These are phyloP conservation scores for Ia io DNA, from an alignment of 2,113 vertebrate species.

Conservation along the genomic window DNA sequence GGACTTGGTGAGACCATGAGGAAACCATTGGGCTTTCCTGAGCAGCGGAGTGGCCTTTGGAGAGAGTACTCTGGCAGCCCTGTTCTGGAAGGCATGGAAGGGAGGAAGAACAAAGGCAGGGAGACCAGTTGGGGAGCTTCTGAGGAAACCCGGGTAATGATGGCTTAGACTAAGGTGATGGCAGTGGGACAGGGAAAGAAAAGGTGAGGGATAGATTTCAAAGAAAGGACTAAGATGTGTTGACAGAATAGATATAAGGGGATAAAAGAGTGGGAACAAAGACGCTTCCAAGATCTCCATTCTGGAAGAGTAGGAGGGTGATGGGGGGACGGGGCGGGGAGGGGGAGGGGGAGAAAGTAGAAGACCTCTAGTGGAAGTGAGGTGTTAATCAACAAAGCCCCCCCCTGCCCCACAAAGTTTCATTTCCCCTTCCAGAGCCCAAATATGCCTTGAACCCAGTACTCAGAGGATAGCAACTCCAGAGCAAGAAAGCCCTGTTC, in stretches of 20 bases:
- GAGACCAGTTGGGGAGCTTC: not conserved
- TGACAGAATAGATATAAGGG: constrained; percentile 33
- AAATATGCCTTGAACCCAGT: not conserved
- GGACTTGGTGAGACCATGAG: not conserved
- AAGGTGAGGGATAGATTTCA: constrained; percentile 38
- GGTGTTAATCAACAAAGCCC: not conserved
- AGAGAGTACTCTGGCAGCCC: not conserved
- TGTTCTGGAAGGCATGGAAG: not conserved
- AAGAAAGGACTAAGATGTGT: constrained; percentile 11
- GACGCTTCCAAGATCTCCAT: not conserved
- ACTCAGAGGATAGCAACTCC: not conserved
- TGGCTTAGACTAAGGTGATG: not conserved
- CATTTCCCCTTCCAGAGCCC: not conserved
- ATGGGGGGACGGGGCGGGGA: not conserved
- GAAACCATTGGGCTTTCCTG: not conserved
- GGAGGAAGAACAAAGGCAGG: not conserved
- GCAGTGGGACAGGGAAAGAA: not conserved
- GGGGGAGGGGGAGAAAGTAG: not conserved
- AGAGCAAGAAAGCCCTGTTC: not conserved
- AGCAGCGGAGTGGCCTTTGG: not conserved
- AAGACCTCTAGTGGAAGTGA: not conserved
- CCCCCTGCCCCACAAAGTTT: not conserved
- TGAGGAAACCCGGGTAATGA: constrained; percentile 30
- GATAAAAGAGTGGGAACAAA: not conserved
- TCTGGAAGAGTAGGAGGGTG: not conserved